These are phyloP conservation scores for Drosophila littoralis DNA, from an alignment of 1,140 invertebrate genomes.

Conservation along the genomic window DNA sequence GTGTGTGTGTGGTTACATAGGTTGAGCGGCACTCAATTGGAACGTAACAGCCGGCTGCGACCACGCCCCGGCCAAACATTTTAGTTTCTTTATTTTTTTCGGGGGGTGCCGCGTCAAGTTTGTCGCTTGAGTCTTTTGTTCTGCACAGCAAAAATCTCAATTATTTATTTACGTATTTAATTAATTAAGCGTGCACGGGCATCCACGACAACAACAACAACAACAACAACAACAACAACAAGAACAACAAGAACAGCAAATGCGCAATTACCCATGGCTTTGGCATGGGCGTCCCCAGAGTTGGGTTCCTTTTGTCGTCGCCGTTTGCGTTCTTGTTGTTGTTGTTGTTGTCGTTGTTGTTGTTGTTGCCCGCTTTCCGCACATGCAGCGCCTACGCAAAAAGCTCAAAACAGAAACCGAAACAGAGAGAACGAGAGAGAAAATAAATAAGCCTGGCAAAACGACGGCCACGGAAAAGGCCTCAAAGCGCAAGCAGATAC, in stretches of 20 bases:
- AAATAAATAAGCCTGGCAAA: constrained; percentile 6
- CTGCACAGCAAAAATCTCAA: constrained; percentile 42
- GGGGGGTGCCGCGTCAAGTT: constrained; percentile 56
- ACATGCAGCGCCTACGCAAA: constrained; percentile 75
- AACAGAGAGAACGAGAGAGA: not conserved
- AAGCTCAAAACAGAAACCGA: constrained; percentile 10
- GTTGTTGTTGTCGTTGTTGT: constrained; percentile 9
- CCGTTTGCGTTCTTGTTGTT: constrained; percentile 1
- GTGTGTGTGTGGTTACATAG: constrained; percentile 11
- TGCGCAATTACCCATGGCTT: constrained; percentile 54
- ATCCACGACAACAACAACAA: constrained; percentile 1
- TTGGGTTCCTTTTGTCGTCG: constrained; percentile 8
- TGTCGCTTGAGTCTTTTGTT: constrained; percentile 75
- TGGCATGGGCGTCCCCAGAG: constrained; percentile 23
- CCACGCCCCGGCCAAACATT: constrained; percentile 17
- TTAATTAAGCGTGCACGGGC: constrained; percentile 44
- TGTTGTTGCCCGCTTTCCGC: constrained; percentile 44
- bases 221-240: constrained; percentile 7
- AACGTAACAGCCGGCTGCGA: constrained; percentile 29
- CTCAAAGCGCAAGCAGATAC: constrained; percentile 13
- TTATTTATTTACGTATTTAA: constrained; percentile 48
- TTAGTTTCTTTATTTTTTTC: constrained; percentile 18
- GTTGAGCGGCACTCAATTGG: constrained; percentile 42
- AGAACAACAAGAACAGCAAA: constrained; percentile 18
- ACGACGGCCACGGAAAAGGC: not conserved